Percentiles rank a stretch among this genome's conserved stretches.
phyloP scores from a whole-genome alignment of 37 sponge, comb jelly and placozoan species.

The Petrosia ficiformis region DNA sequence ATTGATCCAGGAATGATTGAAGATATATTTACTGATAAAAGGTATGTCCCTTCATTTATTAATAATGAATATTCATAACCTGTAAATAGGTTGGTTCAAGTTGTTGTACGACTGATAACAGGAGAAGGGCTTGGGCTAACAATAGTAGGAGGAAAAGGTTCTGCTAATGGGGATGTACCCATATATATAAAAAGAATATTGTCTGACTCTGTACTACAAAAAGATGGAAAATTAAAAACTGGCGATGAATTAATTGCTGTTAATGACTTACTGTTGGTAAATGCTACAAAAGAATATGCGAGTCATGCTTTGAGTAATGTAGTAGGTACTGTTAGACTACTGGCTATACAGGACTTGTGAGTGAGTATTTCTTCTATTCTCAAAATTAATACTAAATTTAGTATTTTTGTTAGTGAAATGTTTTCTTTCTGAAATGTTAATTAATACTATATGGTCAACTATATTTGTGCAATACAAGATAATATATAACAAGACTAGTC shows the following conservation, averaged over 20 bases:
- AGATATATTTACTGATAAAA: slow-evolving; percentile 39
- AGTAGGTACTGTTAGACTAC: slow-evolving; percentile 26
- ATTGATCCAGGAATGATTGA: slow-evolving; percentile 60
- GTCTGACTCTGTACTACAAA: slow-evolving; percentile 49
- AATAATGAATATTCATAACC: slow-evolving; percentile 2
- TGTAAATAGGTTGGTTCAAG: slow-evolving; percentile 28
- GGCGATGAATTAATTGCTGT: slow-evolving; percentile 51
- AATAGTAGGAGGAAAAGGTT: slow-evolving; percentile 76
- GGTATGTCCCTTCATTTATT: slow-evolving; percentile 25
- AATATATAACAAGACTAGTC: no score
- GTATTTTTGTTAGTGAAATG: no score
- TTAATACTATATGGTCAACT: no score
- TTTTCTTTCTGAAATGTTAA: no score
- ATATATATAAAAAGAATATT: slow-evolving; percentile 67
- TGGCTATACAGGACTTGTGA: slow-evolving; percentile 44
- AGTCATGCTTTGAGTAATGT: slow-evolving; percentile 37
- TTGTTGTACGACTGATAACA: slow-evolving; percentile 21
- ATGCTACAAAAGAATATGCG: slow-evolving; percentile 42
- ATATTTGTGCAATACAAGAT: no score
- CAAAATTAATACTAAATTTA: no score
- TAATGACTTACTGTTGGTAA: slow-evolving; percentile 43
- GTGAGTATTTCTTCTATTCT: no score
- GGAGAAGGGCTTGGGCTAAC: slow-evolving; percentile 67
- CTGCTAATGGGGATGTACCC: slow-evolving; percentile 72
- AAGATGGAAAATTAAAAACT: slow-evolving; percentile 42